Conservation (phyloP, 2,888 invertebrate genomes). For the Stenodera caucasica region DNA sequence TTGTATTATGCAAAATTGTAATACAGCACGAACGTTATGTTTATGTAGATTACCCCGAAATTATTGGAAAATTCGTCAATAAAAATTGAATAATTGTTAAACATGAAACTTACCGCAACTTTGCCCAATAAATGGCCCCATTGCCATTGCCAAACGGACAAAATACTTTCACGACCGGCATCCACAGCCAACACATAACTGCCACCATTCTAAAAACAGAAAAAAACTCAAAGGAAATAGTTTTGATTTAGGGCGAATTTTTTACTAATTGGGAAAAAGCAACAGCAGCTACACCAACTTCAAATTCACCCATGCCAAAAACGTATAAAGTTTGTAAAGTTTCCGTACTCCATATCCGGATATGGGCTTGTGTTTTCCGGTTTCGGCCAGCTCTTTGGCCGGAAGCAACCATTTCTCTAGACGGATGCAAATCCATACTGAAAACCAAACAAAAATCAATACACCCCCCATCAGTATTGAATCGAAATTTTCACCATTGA, state of each 20-base stretch:
- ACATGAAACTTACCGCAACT: slow-evolving; percentile 75
- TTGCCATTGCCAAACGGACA: slow-evolving; percentile 96
- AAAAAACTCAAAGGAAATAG: not conserved
- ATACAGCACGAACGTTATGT: slow-evolving; percentile 28
- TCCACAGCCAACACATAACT: slow-evolving; percentile 89
- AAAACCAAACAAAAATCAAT: slow-evolving; percentile 16
- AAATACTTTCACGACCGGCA: slow-evolving; percentile 83
- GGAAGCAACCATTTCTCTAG: slow-evolving; percentile 84
- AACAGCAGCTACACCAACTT: slow-evolving; percentile 83
- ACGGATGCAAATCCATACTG: slow-evolving; percentile 88
- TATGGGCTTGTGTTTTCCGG: slow-evolving; percentile 83
- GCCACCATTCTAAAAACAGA: slow-evolving; percentile 73
- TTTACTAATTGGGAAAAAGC: slow-evolving; percentile 85
- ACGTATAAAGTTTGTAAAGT: slow-evolving; percentile 86
- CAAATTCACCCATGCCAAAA: slow-evolving; percentile 89
- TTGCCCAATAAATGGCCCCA: slow-evolving; percentile 91
- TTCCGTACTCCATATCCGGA: slow-evolving; percentile 90
- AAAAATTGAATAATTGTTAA: slow-evolving; percentile 2
- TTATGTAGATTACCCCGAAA: slow-evolving; percentile 29
- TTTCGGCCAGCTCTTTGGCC: slow-evolving; percentile 85
- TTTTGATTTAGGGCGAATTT: not conserved
- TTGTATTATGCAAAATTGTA: slow-evolving; percentile 18
- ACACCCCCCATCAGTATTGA: not conserved
- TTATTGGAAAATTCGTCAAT: not conserved
- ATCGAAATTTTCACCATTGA: slow-evolving; percentile 70